These are phyloP conservation scores for Etheostoma cragini DNA, from an alignment of 2,113 vertebrate species.

Conservation along the genomic window DNA sequence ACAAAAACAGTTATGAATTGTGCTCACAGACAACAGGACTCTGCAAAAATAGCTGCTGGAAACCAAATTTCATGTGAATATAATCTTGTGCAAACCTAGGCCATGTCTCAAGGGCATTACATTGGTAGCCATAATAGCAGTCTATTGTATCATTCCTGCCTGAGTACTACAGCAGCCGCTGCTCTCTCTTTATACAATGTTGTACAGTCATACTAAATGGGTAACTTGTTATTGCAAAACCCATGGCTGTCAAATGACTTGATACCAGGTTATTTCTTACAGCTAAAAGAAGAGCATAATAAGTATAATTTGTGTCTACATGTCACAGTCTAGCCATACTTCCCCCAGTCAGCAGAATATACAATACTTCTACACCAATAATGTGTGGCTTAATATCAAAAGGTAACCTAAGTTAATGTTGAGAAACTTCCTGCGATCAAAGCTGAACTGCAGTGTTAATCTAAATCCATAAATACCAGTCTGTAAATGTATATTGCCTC, in stretches of 20 bases:
- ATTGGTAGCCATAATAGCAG: slow-evolving; percentile 1
- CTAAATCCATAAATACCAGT: neutral
- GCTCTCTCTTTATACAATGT: slow-evolving; percentile 18
- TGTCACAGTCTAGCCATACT: neutral
- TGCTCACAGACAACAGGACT: slow-evolving; percentile 27
- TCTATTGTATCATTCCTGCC: slow-evolving; percentile 33
- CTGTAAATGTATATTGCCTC: neutral
- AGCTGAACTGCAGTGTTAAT: neutral
- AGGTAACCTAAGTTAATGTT: neutral
- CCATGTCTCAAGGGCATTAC: slow-evolving; percentile 1
- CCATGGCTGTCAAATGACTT: slow-evolving; percentile 71
- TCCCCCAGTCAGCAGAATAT: neutral
- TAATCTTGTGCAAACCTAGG: slow-evolving; percentile 8
- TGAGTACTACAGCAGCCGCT: slow-evolving; percentile 11
- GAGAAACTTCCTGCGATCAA: neutral
- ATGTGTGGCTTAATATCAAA: neutral
- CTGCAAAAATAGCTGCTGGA: neutral
- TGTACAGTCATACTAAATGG: slow-evolving; percentile 60
- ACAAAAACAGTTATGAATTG: slow-evolving; percentile 40
- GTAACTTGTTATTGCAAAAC: slow-evolving; percentile 60
- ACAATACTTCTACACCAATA: neutral
- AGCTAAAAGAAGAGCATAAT: slow-evolving; percentile 34
- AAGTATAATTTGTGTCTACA: slow-evolving; percentile 8
- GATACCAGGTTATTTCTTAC: slow-evolving; percentile 38
- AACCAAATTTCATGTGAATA: neutral